Conservation (phyloP, 1,140 invertebrate species). For the Oscheius sp. region DNA sequence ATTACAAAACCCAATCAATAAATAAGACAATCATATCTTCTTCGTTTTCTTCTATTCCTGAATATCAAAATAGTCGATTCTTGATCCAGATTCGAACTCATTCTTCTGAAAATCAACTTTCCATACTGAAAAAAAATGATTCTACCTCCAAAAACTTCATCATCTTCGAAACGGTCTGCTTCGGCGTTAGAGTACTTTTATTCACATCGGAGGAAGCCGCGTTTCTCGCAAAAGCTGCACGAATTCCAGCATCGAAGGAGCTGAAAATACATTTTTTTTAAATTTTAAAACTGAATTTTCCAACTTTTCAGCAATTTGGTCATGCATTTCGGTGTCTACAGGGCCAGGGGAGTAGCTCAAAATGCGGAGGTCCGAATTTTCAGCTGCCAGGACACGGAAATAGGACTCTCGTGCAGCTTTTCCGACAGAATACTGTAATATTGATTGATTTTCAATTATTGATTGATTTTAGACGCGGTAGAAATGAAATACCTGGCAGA, state of each 20-base stretch:
- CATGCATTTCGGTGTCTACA: conserved; percentile 83
- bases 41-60: no score
- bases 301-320: conserved; percentile 67
- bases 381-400: conserved; percentile 77
- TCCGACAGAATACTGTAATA: conserved; percentile 51
- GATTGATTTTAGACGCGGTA: background rate
- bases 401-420: conserved; percentile 84
- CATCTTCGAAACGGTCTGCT: conserved; percentile 75
- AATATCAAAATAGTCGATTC: conserved; percentile 85
- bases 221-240: conserved; percentile 27
- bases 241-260: conserved; percentile 63
- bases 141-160: conserved; percentile 68
- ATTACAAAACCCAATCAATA: no score
- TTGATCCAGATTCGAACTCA: conserved; percentile 76
- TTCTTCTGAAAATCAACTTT: conserved; percentile 61
- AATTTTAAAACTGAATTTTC: background rate
- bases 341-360: conserved; percentile 90
- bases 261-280: conserved; percentile 65
- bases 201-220: conserved; percentile 43
- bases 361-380: conserved; percentile 74
- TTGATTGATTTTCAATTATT: no score
- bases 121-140: background rate
- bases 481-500: conserved; percentile 71
- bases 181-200: conserved; percentile 72
- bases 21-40: no score